Percentiles rank a stretch among this genome's conserved stretches.
Evolutionary conservation across 1,140 invertebrate genomes (phyloP).

Genomic region (Drosophila subobscura): DNA sequence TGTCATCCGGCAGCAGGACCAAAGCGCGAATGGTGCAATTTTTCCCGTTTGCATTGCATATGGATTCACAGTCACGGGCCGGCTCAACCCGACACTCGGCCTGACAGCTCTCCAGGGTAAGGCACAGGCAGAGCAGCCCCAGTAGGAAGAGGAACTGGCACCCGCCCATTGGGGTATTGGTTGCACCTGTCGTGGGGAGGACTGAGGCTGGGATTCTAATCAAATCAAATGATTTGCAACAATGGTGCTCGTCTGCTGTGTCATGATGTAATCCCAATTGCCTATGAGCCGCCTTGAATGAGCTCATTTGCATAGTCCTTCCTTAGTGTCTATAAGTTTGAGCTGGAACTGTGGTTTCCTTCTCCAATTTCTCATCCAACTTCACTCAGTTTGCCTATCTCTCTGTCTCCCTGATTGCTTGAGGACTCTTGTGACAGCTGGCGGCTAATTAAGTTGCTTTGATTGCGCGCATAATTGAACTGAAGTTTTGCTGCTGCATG

Average conservation of each 20-base stretch:
- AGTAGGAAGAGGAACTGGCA: slow-evolving; percentile 15
- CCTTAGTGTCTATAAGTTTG: neutral
- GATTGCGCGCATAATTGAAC: slow-evolving; percentile 28
- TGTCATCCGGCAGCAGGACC: slow-evolving; percentile 85
- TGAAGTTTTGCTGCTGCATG: slow-evolving; percentile 20
- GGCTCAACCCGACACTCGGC: slow-evolving; percentile 83
- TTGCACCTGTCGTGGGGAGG: neutral
- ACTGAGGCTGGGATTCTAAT: slow-evolving; percentile 4
- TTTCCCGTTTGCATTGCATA: slow-evolving; percentile 80
- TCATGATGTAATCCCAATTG: slow-evolving; percentile 23
- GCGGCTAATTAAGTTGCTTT: slow-evolving; percentile 56
- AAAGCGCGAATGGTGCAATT: slow-evolving; percentile 85
- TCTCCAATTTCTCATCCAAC: slow-evolving; percentile 1
- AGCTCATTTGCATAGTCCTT: slow-evolving; percentile 43
- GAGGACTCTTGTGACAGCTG: slow-evolving; percentile 21
- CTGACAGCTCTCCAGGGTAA: slow-evolving; percentile 12
- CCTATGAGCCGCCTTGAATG: neutral
- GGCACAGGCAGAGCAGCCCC: slow-evolving; percentile 25
- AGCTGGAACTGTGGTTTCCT: neutral
- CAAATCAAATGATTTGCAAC: slow-evolving; percentile 25
- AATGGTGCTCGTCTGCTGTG: neutral
- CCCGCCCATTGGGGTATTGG: slow-evolving; percentile 18
- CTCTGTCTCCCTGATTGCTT: slow-evolving; percentile 1
- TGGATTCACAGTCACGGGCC: slow-evolving; percentile 83
- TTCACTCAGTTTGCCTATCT: neutral